Evolutionary conservation across 1,140 invertebrate species (phyloP).

Genomic region (Drosophila prosaltans): DNA sequence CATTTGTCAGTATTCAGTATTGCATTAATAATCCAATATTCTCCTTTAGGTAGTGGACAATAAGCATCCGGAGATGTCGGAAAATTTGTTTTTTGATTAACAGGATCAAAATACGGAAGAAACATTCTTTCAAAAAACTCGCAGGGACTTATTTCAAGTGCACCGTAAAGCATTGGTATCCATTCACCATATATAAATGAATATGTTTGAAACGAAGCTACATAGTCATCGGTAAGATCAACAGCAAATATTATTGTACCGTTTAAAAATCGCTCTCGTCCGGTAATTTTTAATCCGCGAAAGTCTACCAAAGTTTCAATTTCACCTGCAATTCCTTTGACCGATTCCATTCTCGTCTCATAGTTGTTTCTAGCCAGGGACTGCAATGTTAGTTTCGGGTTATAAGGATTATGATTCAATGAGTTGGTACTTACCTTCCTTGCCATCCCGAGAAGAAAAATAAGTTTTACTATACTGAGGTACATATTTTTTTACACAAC

Average conservation of each 20-base stretch:
- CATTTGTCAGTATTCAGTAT: background rate
- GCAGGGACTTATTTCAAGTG: background rate
- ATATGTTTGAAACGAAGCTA: background rate
- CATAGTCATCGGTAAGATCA: background rate
- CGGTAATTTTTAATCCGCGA: background rate
- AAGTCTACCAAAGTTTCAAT: background rate
- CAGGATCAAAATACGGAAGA: background rate
- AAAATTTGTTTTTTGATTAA: background rate
- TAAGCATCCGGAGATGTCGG: background rate
- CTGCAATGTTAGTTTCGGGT: background rate
- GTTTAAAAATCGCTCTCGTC: background rate
- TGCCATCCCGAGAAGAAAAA: no score
- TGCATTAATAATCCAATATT: background rate
- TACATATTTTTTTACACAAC: no score
- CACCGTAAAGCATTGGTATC: background rate
- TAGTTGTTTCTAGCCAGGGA: no score
- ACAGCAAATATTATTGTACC: background rate
- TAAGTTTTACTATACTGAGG: no score
- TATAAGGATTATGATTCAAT: background rate
- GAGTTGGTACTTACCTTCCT: no score
- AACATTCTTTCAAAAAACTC: background rate
- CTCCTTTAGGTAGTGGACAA: slow-evolving; percentile 4
- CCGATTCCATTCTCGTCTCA: background rate
- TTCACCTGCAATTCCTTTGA: background rate
- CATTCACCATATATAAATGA: background rate